Evolutionary conservation across 35 echinoderm and acorn worm genomes (phyloP).

Genomic region (Acanthaster planci): DNA sequence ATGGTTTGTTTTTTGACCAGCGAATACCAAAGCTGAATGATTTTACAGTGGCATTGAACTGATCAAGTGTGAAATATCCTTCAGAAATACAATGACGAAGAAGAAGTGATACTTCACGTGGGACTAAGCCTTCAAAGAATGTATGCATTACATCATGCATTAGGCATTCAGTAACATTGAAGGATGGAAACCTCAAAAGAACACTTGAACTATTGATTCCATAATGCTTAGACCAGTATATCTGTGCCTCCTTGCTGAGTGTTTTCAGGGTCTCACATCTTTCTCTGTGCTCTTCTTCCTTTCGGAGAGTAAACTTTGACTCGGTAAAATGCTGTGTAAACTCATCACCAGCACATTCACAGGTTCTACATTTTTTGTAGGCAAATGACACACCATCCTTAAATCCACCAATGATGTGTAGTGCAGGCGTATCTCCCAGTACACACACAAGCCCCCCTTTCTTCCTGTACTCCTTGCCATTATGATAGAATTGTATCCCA

Average conservation of each 20-base stretch:
- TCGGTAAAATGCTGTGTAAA: conserved; percentile 47
- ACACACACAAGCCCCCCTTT: conserved; percentile 32
- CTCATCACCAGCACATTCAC: conserved; percentile 34
- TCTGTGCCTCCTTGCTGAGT: conserved; percentile 26
- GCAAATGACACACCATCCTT: conserved; percentile 84
- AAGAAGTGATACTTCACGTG: conserved; percentile 56
- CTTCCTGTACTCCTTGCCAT: conserved; percentile 42
- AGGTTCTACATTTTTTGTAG: conserved; percentile 52
- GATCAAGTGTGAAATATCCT: conserved; percentile 54
- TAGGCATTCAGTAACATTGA: conserved; percentile 33
- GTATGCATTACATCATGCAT: conserved; percentile 79
- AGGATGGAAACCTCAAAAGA: conserved; percentile 38
- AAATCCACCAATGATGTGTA: conserved; percentile 60
- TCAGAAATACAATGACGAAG: conserved; percentile 37
- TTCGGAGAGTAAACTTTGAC: conserved; percentile 23
- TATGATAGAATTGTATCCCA: conserved; percentile 36
- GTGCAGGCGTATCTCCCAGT: conserved; percentile 63
- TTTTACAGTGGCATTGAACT: conserved; percentile 53
- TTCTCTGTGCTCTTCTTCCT: conserved; percentile 40
- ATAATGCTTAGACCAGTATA: conserved; percentile 72
- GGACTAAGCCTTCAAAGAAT: conserved; percentile 64
- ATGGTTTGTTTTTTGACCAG: conserved; percentile 19
- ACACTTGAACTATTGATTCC: conserved; percentile 65
- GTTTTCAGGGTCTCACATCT: not conserved
- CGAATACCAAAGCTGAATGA: conserved; percentile 35